Base-by-base conservation (phyloP, 2,797 vertebrate species). In the Urosaurus nigricauda region DNA sequence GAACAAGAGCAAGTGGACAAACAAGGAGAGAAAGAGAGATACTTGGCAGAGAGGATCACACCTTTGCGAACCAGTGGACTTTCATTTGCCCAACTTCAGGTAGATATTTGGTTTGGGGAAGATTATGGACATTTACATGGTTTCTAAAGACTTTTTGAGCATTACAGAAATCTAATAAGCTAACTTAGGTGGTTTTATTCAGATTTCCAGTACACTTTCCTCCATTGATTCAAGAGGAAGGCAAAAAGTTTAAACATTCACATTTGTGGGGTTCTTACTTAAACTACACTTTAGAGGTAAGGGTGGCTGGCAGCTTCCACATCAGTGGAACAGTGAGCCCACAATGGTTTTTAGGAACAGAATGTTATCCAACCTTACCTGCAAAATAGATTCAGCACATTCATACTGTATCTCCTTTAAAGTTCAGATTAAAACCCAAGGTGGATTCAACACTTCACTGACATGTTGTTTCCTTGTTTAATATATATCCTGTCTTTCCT, bases 1-100 rank as follows among this genome's bases (percentile, higher is more conserved):
- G 98, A 99, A 24, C 98, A 98, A 92, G 98, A 99, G 92, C 89
- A 97, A 0, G 95, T 96, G 86, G 98, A 98, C 32, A 98, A 98
- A 24, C 98, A 98, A 89, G 95, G 97, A 1, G 97, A 99, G 95
- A 99, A 99, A 92, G 90, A 92, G 53, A 96, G 96, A 43, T 99
- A 99, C 94, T 97, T 99, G 94, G 95, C 96, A 0, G 98, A 99
- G 91, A 97, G 98, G 84, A 94, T 98, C 63, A 96, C 98, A 1
- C 92, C 95, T 0, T 79, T 98, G 79, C 96, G 95, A 86, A 98
- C 95, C 29, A 95, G 96, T 0, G 94, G 97, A 82, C 95, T 99
- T 93, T 98, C 98, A 37, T 88, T 97, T 79, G 95, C 95, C 4
- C 98, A 98, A 89, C 97, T 99, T 26, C 97, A 98, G 98, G 98